Evolutionary conservation across 2,888 invertebrate species (phyloP).

Genomic region (Andricus quercusramuli): DNA sequence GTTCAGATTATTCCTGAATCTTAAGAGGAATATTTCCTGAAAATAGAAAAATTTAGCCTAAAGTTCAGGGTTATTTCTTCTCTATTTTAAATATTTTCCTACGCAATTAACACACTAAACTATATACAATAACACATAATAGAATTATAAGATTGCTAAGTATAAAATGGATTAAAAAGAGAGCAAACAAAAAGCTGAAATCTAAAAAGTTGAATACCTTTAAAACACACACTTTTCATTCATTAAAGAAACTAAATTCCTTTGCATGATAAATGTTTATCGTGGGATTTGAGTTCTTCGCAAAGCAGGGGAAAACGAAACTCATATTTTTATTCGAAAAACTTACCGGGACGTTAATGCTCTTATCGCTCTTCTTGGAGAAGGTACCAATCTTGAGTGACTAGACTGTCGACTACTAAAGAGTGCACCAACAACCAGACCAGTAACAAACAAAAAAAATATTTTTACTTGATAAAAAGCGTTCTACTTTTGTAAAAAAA

Average conservation of each 20-base stretch:
- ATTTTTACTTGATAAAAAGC: background rate
- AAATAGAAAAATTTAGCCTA: background rate
- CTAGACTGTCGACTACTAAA: constrained; percentile 69
- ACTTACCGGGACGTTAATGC: constrained; percentile 62
- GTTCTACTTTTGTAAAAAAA: constrained; percentile 36
- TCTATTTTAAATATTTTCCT: background rate
- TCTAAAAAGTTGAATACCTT: background rate
- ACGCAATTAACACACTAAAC: background rate
- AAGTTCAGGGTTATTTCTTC: background rate
- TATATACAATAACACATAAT: background rate
- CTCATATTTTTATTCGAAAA: constrained; percentile 46
- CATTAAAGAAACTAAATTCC: background rate
- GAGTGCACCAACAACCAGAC: constrained; percentile 54
- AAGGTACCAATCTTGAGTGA: constrained; percentile 64
- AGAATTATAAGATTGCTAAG: background rate
- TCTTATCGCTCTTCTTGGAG: constrained; percentile 66
- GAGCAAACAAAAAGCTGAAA: background rate
- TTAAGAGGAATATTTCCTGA: background rate
- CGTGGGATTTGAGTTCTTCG: background rate
- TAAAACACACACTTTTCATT: background rate
- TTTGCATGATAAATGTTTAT: background rate
- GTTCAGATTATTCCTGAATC: background rate
- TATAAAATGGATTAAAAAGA: background rate
- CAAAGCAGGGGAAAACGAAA: constrained; percentile 20
- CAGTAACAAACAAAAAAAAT: constrained; percentile 54